A percentile compares a stretch with the other conserved stretches of the same genome.
These are phyloP conservation scores for Hestina assimilis DNA, from an alignment of 1,140 invertebrate species.

Conservation along the genomic window DNA sequence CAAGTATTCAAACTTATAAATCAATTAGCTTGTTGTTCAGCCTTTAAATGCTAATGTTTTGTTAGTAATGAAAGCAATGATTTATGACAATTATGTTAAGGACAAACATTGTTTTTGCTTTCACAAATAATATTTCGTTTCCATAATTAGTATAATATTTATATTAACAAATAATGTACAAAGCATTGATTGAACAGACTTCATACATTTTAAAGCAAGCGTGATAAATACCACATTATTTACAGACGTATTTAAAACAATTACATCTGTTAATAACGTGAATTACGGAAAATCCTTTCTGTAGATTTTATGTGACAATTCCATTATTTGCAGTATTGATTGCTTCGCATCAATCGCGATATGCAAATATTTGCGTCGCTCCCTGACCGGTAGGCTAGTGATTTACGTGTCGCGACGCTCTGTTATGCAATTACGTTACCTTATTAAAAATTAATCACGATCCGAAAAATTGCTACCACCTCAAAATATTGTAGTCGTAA, in stretches of 20 bases:
- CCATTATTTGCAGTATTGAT: constrained; percentile 77
- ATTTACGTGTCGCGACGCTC: constrained; percentile 65
- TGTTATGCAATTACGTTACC: constrained; percentile 70
- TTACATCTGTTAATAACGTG: constrained; percentile 61
- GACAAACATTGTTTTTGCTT: no score
- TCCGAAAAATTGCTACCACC: constrained; percentile 25
- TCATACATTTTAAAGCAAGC: constrained; percentile 18
- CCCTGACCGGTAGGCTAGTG: constrained; percentile 57
- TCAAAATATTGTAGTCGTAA: constrained; percentile 11
- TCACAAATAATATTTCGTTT: no score
- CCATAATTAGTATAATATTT: background rate
- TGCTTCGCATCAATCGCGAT: constrained; percentile 75
- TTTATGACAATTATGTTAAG: no score
- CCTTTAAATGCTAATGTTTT: no score
- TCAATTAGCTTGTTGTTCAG: no score
- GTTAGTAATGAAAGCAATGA: no score
- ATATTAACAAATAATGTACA: background rate
- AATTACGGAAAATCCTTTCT: constrained; percentile 55
- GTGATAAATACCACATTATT: constrained; percentile 31
- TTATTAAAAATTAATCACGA: constrained; percentile 69
- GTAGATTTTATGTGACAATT: constrained; percentile 70
- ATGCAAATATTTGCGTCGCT: constrained; percentile 75
- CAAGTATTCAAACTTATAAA: no score
- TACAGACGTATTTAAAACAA: constrained; percentile 43
- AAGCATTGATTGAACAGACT: constrained; percentile 14